These are phyloP conservation scores for Tridacna gigas DNA, from an alignment of 2,888 invertebrate genomes.

Conservation along the genomic window DNA sequence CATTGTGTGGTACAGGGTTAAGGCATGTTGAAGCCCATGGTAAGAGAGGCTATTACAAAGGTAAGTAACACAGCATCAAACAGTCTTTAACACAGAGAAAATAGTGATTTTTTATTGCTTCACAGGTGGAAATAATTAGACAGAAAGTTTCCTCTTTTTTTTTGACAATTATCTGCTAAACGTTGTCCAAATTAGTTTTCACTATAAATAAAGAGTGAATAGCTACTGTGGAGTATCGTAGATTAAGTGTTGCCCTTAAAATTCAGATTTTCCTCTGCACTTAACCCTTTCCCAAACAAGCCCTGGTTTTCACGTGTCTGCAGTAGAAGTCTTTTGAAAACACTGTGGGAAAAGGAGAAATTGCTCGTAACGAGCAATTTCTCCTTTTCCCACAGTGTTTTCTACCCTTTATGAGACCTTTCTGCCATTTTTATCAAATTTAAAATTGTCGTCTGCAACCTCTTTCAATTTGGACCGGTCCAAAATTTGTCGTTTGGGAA, in stretches of 20 bases:
- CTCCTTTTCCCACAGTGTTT: slow-evolving; percentile 11
- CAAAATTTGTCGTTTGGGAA: no score
- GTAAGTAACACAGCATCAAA: no score
- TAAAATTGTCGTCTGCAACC: no score
- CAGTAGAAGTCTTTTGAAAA: not conserved
- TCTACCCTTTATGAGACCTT: not conserved
- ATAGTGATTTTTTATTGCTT: slow-evolving; percentile 30
- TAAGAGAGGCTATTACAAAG: no score
- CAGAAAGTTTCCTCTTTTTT: slow-evolving; percentile 23
- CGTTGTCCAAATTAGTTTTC: slow-evolving; percentile 25
- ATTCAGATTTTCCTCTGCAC: not conserved
- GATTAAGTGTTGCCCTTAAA: not conserved
- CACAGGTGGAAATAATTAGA: slow-evolving; percentile 43
- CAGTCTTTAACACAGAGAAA: not conserved
- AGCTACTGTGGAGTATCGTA: no score
- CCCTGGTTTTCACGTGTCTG: not conserved
- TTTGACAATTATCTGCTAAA: slow-evolving; percentile 30
- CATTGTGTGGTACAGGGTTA: no score
- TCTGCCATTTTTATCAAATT: not conserved
- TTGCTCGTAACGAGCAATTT: not conserved
- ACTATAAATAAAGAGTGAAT: not conserved
- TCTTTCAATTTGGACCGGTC: no score
- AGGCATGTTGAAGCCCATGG: no score
- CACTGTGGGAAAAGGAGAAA: not conserved
- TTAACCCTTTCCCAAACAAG: not conserved